Evolutionary conservation across 2,888 invertebrate genomes (phyloP).

Genomic region (Steinernema hermaphroditum): DNA sequence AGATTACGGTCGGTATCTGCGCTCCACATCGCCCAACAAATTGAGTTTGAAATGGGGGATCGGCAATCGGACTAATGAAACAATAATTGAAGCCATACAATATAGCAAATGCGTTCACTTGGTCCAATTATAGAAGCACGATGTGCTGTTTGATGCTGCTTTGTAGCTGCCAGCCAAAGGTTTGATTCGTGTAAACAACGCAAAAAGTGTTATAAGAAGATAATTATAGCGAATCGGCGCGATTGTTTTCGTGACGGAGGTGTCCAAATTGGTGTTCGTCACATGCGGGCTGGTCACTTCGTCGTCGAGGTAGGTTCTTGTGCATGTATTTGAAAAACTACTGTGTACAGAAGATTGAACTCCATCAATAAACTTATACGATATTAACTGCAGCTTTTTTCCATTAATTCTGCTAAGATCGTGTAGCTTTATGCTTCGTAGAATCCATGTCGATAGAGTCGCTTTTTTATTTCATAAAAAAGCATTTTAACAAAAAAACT

Average conservation of each 20-base stretch:
- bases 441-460: neutral
- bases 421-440: neutral
- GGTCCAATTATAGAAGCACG: neutral
- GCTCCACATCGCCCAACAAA: too few relatives aligned
- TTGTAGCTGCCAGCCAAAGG: conserved; percentile 13
- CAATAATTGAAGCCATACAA: too few relatives aligned
- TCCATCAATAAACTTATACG: neutral
- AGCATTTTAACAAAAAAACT: neutral
- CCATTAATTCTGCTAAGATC: neutral
- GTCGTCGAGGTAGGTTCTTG: neutral
- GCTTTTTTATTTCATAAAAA: neutral
- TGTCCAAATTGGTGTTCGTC: neutral
- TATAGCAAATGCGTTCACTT: too few relatives aligned
- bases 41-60: too few relatives aligned
- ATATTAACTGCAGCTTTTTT: neutral
- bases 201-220: neutral
- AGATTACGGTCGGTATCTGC: too few relatives aligned
- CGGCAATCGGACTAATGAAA: too few relatives aligned
- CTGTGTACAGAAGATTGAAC: neutral
- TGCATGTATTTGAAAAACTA: neutral
- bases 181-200: neutral
- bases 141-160: conserved; percentile 7
- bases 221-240: neutral
- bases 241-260: neutral
- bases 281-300: neutral